These are phyloP conservation scores for Bos indicus DNA, from an alignment of 2,113 vertebrate genomes.

Conservation along the genomic window DNA sequence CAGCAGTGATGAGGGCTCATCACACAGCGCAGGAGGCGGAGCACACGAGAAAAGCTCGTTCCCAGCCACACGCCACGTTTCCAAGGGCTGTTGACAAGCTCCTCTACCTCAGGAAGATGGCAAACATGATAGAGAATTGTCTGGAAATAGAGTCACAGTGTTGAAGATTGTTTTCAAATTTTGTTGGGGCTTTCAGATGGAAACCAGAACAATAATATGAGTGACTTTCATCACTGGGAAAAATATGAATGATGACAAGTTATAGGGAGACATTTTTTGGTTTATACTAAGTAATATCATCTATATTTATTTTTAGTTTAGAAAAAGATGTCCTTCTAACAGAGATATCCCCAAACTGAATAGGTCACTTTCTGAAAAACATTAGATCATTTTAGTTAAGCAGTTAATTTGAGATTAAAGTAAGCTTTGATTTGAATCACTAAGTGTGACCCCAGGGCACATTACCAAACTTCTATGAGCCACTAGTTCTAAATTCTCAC, in stretches of 20 bases:
- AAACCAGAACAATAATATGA: neutral
- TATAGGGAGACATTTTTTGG: neutral
- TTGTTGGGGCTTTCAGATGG: neutral
- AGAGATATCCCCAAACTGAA: neutral
- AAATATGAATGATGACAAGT: neutral
- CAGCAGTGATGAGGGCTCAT: fast-evolving
- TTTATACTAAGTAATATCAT: neutral
- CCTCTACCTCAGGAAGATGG: neutral
- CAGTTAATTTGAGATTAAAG: neutral
- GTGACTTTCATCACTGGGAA: neutral
- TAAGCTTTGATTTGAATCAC: neutral
- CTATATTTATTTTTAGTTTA: neutral
- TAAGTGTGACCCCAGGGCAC: neutral
- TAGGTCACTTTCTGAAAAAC: neutral
- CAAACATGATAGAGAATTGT: neutral
- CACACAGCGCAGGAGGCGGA: fast-evolving
- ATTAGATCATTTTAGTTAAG: neutral
- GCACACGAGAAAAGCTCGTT: neutral
- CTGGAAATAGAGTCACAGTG: neutral
- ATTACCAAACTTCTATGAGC: neutral
- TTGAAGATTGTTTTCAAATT: neutral
- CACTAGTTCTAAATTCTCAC: neutral
- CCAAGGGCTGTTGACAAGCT: neutral
- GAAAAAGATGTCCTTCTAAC: neutral
- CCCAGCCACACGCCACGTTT: fast-evolving